Percentiles rank a stretch among this genome's conserved stretches.
These are phyloP conservation scores for Zaprionus kolodkinae DNA, from an alignment of 1,140 invertebrate species.

Conservation along the genomic window DNA sequence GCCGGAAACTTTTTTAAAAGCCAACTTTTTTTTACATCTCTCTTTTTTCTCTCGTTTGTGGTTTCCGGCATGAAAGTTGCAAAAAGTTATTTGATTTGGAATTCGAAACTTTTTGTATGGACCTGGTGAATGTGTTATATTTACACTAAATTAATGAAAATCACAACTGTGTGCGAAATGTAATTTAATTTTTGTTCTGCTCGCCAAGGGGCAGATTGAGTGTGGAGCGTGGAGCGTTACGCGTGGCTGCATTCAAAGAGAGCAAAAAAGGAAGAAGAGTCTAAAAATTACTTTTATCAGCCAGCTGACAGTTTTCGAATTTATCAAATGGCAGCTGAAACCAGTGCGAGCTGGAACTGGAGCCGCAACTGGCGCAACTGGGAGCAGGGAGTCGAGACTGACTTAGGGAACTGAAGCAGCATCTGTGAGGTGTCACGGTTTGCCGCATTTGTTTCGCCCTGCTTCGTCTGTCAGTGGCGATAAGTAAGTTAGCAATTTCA, in stretches of 20 bases:
- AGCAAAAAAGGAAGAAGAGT: constrained; percentile 19
- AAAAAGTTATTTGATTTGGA: constrained; percentile 78
- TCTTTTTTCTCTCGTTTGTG: constrained; percentile 57
- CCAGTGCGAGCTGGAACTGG: constrained; percentile 3
- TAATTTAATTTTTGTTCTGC: constrained; percentile 66
- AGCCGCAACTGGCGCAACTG: not conserved
- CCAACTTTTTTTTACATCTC: constrained; percentile 44
- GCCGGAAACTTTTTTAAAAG: constrained; percentile 41
- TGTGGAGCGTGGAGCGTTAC: constrained; percentile 21
- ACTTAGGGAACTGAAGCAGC: constrained; percentile 7
- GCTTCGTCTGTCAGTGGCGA: constrained; percentile 15
- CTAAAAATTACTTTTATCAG: constrained; percentile 59
- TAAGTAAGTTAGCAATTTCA: constrained; percentile 60
- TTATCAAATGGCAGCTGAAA: constrained; percentile 61
- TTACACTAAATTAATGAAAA: constrained; percentile 80
- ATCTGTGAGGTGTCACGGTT: constrained; percentile 50
- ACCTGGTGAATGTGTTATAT: constrained; percentile 59
- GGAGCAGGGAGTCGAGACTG: not conserved
- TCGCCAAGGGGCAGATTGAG: constrained; percentile 17
- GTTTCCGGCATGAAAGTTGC: constrained; percentile 60
- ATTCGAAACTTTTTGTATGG: constrained; percentile 60
- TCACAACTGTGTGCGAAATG: constrained; percentile 78
- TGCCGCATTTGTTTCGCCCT: constrained; percentile 14
- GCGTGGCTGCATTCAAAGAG: constrained; percentile 28
- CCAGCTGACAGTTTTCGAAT: constrained; percentile 74